Conservation (phyloP, 1,140 invertebrate genomes). For the Drosophila nigromelanica region DNA sequence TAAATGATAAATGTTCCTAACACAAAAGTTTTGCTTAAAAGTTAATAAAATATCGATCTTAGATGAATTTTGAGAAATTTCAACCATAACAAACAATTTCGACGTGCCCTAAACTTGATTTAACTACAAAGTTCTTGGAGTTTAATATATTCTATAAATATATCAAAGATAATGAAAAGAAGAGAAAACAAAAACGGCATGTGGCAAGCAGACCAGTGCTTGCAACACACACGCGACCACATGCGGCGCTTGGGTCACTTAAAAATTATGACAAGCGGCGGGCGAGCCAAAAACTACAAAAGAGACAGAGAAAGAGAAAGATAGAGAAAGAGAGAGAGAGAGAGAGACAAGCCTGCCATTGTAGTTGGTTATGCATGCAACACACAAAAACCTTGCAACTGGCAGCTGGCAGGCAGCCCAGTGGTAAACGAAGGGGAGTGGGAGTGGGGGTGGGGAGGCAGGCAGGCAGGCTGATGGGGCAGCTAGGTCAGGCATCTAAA, state of each 20-base stretch:
- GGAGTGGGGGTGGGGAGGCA: no score
- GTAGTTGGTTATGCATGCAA: conserved; percentile 20
- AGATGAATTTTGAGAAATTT: no score
- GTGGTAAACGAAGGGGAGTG: background rate
- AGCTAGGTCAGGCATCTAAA: conserved; percentile 29
- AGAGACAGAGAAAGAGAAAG: conserved; percentile 7
- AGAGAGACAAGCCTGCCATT: background rate
- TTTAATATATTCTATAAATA: no score
- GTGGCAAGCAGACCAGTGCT: conserved; percentile 9
- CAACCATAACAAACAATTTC: no score
- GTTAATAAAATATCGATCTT: no score
- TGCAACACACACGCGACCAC: conserved; percentile 40
- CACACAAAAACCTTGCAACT: conserved; percentile 23
- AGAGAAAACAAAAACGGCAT: background rate
- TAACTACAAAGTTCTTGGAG: no score
- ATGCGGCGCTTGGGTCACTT: conserved; percentile 70
- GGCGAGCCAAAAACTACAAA: conserved; percentile 46
- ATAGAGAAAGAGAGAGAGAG: background rate
- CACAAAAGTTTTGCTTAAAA: no score
- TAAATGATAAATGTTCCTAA: no score
- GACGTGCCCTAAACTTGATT: no score
- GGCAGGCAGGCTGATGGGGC: background rate
- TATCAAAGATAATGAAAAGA: no score
- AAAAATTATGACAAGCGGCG: conserved; percentile 71
- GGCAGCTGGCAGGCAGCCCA: conserved; percentile 41